A percentile compares a stretch with the other conserved stretches of the same genome.
phyloP scores from a whole-genome alignment of 2,113 vertebrate species.

The Rhegmatorhina hoffmannsi region DNA sequence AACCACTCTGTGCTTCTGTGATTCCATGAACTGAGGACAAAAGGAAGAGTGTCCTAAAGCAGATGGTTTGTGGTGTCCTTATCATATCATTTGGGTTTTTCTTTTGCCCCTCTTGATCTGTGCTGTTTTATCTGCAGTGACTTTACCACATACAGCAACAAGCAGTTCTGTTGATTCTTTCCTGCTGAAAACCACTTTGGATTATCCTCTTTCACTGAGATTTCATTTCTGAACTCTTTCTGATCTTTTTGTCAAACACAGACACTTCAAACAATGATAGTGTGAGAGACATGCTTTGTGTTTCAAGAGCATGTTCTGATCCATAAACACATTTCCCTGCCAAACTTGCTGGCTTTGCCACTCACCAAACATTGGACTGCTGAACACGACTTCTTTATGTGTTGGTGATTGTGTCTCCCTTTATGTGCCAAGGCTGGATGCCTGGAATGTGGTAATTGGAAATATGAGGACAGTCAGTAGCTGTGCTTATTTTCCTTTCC shows the following conservation, averaged over 20 bases:
- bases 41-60: background rate
- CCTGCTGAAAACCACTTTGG: background rate
- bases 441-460: background rate
- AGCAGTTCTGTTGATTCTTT: background rate
- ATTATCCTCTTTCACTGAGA: background rate
- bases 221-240: background rate
- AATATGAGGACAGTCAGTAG: background rate
- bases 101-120: background rate
- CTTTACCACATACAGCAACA: background rate
- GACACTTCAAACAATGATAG: background rate
- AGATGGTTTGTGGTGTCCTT: background rate
- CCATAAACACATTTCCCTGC: background rate
- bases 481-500: background rate
- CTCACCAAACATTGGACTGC: background rate
- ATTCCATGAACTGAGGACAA: background rate
- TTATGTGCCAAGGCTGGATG: background rate
- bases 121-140: background rate
- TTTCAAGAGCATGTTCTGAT: background rate
- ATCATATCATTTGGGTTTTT: accelerated
- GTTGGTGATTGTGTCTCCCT: background rate
- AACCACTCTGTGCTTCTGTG: background rate
- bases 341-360: background rate
- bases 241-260: background rate
- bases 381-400: background rate
- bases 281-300: background rate